Evolutionary conservation across 2,113 vertebrate species (phyloP), one percentile per base, ranked within the genome.

Genomic region (Smithornis capensis): DNA sequence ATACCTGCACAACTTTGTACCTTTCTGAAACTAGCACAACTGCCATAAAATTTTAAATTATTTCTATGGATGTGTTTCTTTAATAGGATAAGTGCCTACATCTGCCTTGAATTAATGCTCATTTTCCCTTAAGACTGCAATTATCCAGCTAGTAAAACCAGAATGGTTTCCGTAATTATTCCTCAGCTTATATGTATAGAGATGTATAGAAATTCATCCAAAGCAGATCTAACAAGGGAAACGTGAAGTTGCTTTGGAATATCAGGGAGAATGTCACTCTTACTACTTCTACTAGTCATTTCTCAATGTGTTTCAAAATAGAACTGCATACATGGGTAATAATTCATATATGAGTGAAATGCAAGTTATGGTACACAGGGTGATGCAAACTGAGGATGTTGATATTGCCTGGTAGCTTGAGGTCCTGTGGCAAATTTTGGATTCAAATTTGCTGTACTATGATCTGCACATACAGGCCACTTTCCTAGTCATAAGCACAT

Each of bases 301-400:
- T 77, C 21, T 69, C 56, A 37, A 4, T 40, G 35, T 69, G 8
- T 76, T 78, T 86, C 37, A 37, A 42, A 79, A 65, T 3, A 69
- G 24, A 89, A 53, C 25, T 12, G 1, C 24, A 53, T 42, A 12
- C 29, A 40, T 25, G 29, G 5, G 7, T 45, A 74, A 33, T 55
- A 68, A 37, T 31, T 65, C n/a, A 73, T 24, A 15, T 4, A 25
- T 2, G 6, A 73, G 60, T 33, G 38, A 63, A 73, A 65, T 47
- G 22, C 68, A 56, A 52, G 37, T 47, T 70, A 59, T 2, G n/a
- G 31, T 70, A 25, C 25, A 44, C 10, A 12, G 23, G 53, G 25
- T 25, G 64, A 49, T 0, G 1, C 15, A 50, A 45, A 11, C 18
- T 45, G 28, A 2, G 1, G 19, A 9, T 59, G 28, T 27, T 81